Conservation (phyloP, 2,888 invertebrate species). For the Oxyscelio sp. region DNA sequence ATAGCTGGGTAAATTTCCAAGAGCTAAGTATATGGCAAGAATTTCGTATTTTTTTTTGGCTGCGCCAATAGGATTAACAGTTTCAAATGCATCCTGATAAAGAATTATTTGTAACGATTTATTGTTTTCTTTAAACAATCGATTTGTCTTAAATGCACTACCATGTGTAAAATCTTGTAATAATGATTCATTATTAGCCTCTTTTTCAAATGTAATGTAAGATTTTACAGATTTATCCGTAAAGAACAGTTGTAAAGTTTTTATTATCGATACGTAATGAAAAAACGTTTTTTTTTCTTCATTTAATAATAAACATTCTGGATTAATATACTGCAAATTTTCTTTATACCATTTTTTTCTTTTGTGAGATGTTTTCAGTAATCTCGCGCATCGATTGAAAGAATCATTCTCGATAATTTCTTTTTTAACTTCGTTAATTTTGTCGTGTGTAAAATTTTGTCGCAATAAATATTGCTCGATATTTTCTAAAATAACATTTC, state of each 20-base stretch:
- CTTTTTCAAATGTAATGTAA: not conserved
- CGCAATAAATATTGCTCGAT: not conserved
- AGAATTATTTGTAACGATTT: conserved; percentile 77
- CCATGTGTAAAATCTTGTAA: conserved; percentile 77
- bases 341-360: conserved; percentile 19
- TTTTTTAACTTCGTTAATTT: not conserved
- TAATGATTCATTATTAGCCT: conserved; percentile 41
- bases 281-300: conserved; percentile 20
- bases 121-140: conserved; percentile 72
- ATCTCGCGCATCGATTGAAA: not conserved
- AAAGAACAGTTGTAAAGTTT: conserved; percentile 27
- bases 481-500: not conserved
- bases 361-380: conserved; percentile 7
- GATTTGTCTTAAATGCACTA: conserved; percentile 66
- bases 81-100: conserved; percentile 82
- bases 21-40: conserved; percentile 78
- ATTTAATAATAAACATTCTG: not conserved
- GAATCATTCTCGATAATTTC: conserved; percentile 6
- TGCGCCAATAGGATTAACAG: conserved; percentile 81
- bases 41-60: conserved; percentile 80
- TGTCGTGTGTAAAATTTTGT: not conserved
- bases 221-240: conserved; percentile 14
- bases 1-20: conserved; percentile 78
- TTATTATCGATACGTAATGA: conserved; percentile 9
- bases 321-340: conserved; percentile 21